These are phyloP conservation scores for Achatina immaculata DNA, from an alignment of 1,140 invertebrate species.

Conservation along the genomic window DNA sequence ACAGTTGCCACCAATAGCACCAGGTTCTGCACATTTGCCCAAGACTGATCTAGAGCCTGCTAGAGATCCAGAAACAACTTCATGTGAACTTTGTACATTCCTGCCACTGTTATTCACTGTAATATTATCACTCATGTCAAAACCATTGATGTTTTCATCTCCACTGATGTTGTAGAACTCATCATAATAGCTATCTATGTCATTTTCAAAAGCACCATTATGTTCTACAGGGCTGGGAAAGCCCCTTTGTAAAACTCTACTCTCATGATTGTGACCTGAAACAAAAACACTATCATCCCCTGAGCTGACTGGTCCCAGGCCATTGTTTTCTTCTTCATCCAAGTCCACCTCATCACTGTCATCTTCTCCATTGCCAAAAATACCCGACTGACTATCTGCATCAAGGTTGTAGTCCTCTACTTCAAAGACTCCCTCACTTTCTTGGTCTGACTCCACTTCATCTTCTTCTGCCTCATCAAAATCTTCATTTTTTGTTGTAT, in stretches of 20 bases:
- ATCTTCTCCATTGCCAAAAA: constrained; percentile 31
- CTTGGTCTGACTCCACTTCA: not conserved
- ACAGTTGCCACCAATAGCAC: not conserved
- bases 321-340: constrained; percentile 6
- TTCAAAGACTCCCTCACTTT: constrained; percentile 18
- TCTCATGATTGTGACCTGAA: not conserved
- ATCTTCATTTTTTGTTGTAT: not conserved
- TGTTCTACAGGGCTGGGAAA: not conserved
- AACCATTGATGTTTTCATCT: constrained; percentile 25
- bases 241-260: not conserved
- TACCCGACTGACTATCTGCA: constrained; percentile 13
- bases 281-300: constrained; percentile 6
- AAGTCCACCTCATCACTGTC: constrained; percentile 39
- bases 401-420: constrained; percentile 19
- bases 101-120: not conserved
- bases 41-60: not conserved
- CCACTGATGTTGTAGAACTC: constrained; percentile 35
- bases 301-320: not conserved
- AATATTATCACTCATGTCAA: not conserved
- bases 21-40: not conserved
- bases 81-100: not conserved
- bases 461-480: not conserved
- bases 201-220: constrained; percentile 1
- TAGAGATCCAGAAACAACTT: not conserved
- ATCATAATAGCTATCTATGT: constrained; percentile 32